Conservation (phyloP, 2,888 invertebrate species). For the Congeria kusceri region DNA sequence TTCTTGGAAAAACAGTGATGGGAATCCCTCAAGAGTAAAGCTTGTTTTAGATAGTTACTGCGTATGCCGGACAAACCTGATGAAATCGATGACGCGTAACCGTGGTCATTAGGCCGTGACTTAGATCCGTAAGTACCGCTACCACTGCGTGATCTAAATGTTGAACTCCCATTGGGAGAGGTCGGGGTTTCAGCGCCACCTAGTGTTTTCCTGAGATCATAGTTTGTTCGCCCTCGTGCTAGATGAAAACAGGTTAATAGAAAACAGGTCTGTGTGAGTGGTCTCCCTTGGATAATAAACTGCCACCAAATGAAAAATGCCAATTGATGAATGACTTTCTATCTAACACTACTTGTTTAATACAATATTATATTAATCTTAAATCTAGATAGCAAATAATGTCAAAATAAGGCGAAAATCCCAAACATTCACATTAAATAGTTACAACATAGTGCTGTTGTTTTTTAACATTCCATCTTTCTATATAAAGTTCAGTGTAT, state of each 20-base stretch:
- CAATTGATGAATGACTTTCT: too few species aligned
- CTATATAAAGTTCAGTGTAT: too few species aligned
- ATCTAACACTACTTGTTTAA: too few species aligned
- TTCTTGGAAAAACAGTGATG: too few species aligned
- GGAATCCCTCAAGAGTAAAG: too few species aligned
- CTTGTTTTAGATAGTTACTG: too few species aligned
- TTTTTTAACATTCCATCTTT: too few species aligned
- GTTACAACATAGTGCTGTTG: too few species aligned
- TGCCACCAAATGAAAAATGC: constrained; percentile 16
- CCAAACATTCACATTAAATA: too few species aligned
- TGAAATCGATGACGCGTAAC: constrained; percentile 79
- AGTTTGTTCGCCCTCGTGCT: constrained; percentile 83
- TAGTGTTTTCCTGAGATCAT: constrained; percentile 82
- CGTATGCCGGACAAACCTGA: constrained; percentile 74
- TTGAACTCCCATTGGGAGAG: constrained; percentile 62
- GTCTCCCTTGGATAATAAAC: constrained; percentile 17
- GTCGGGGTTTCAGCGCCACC: constrained; percentile 59
- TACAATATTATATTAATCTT: too few species aligned
- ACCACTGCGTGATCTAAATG: constrained; percentile 69
- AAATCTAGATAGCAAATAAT: too few species aligned
- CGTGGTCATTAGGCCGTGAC: constrained; percentile 73
- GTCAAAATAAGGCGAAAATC: too few species aligned
- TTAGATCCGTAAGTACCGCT: constrained; percentile 74
- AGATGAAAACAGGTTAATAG: constrained; percentile 49
- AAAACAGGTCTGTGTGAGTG: constrained; percentile 26